Evolutionary conservation across 2,888 invertebrate genomes (phyloP).

Genomic region (Boloria selene): DNA sequence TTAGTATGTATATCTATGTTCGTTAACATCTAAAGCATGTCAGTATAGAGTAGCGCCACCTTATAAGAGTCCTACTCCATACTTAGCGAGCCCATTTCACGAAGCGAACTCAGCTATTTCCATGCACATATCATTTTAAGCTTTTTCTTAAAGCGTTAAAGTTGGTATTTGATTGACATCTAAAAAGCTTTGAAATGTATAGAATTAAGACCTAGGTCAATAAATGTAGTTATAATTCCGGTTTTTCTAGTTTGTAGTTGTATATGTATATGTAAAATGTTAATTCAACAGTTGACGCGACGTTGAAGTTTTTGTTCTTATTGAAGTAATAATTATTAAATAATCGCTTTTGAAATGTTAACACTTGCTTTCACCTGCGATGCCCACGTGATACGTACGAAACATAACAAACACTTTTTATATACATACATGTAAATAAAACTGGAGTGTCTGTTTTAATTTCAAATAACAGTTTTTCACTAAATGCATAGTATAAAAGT

Average conservation of each 20-base stretch:
- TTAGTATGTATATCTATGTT: slow-evolving; percentile 16
- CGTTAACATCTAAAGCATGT: slow-evolving; percentile 37
- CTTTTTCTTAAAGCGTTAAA: background rate
- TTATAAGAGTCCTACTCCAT: slow-evolving; percentile 40
- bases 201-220: slow-evolving; percentile 41
- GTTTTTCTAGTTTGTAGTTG: slow-evolving; percentile 31
- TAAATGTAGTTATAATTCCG: slow-evolving; percentile 35
- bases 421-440: too few relatives aligned
- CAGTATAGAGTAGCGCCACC: slow-evolving; percentile 41
- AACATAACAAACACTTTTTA: too few relatives aligned
- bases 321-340: too few relatives aligned
- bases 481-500: too few relatives aligned
- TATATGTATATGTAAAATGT: slow-evolving; percentile 31
- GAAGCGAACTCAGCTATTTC: slow-evolving; percentile 38
- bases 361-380: too few relatives aligned
- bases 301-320: background rate
- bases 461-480: too few relatives aligned
- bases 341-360: too few relatives aligned
- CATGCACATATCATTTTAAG: slow-evolving; percentile 15
- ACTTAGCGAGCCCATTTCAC: slow-evolving; percentile 39
- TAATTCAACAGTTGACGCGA: slow-evolving; percentile 13
- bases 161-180: slow-evolving; percentile 11
- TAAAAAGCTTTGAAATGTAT: slow-evolving; percentile 1
- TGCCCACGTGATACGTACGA: too few relatives aligned
- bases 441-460: too few relatives aligned